A percentile compares a stretch with the other conserved stretches of the same genome.
Evolutionary conservation across 2,888 invertebrate genomes (phyloP).

Genomic region (Orthosia gracilis): DNA sequence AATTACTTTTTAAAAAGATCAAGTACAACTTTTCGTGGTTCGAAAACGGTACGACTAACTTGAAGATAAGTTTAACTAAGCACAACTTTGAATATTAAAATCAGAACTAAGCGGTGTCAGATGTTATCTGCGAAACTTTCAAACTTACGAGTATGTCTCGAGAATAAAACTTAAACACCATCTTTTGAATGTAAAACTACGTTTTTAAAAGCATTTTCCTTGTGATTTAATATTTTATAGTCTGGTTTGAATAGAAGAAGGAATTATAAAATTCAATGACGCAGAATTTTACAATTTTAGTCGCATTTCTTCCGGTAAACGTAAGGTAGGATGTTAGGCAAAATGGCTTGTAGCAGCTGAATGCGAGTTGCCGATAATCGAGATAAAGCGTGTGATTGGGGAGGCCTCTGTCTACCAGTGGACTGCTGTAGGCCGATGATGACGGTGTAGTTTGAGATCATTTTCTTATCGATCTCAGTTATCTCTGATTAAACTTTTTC

Average conservation of each 20-base stretch:
- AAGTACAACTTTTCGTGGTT: constrained; percentile 1
- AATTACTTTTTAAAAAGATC: constrained; percentile 8
- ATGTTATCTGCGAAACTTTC: constrained; percentile 47
- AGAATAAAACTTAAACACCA: constrained; percentile 33
- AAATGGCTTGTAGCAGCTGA: too few species aligned
- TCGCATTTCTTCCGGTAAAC: neutral
- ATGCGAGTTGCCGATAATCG: too few species aligned
- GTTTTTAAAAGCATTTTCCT: constrained; percentile 7
- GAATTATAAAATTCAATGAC: neutral
- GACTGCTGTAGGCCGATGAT: too few species aligned
- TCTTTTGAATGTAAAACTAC: constrained; percentile 27
- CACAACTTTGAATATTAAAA: constrained; percentile 53
- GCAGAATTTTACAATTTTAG: neutral
- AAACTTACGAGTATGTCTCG: constrained; percentile 22
- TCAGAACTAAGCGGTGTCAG: constrained; percentile 49
- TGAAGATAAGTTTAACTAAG: constrained; percentile 28
- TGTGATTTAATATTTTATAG: neutral
- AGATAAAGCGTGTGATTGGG: too few species aligned
- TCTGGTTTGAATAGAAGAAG: neutral
- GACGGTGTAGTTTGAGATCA: neutral
- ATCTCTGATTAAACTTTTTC: neutral
- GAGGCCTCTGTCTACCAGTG: too few species aligned
- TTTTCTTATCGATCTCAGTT: neutral
- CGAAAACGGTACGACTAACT: constrained; percentile 8
- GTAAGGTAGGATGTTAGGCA: too few species aligned